Conservation (phyloP, 2,113 vertebrate genomes). For the Callithrix jacchus region DNA sequence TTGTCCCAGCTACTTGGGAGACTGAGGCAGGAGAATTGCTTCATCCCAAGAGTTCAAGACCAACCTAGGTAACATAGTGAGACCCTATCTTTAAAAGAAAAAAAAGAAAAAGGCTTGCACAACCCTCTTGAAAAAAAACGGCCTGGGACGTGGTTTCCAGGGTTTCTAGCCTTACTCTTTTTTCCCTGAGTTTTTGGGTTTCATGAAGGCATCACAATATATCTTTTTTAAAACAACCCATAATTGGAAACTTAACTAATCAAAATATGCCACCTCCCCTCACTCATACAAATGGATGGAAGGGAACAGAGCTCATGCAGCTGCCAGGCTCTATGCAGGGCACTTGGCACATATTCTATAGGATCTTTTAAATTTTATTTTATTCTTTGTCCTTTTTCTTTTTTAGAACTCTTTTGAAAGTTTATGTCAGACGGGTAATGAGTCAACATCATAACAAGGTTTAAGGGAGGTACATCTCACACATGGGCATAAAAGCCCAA, state of each 20-base stretch:
- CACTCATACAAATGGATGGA: not conserved
- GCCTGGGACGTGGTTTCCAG: not conserved
- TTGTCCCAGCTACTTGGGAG: too few species aligned
- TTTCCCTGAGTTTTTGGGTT: not conserved
- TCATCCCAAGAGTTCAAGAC: too few species aligned
- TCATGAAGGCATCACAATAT: not conserved
- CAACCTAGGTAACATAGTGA: too few species aligned
- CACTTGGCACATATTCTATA: not conserved
- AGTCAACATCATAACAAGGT: too few species aligned
- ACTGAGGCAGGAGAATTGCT: too few species aligned
- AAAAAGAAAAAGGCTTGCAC: too few species aligned
- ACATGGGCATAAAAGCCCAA: too few species aligned
- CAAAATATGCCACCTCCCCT: not conserved
- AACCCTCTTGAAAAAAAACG: not conserved
- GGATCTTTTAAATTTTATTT: not conserved
- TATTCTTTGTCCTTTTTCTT: too few species aligned
- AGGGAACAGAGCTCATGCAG: not conserved
- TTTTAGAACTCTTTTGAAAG: too few species aligned
- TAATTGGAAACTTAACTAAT: not conserved
- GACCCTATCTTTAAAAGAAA: too few species aligned
- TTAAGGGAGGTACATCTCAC: too few species aligned
- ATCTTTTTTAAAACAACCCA: not conserved
- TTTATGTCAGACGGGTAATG: too few species aligned
- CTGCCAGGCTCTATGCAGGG: not conserved
- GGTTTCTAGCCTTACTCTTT: not conserved